phyloP scores from a whole-genome alignment of 2,888 invertebrate genomes.

The Charanyca ferruginea region DNA sequence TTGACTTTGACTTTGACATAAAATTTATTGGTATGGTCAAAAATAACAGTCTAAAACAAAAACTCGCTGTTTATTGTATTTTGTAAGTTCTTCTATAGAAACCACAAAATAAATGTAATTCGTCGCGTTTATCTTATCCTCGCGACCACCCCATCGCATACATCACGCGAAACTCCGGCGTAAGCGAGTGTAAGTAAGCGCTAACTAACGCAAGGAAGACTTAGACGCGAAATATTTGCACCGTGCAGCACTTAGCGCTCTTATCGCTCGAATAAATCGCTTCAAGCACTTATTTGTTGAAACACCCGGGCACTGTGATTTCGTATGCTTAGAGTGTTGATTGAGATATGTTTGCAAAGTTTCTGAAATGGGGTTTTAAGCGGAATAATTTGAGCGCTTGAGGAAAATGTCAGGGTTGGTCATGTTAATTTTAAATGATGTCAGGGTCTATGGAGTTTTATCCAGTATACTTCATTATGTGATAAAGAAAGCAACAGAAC shows the following conservation, averaged over 20 bases:
- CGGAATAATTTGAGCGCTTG: constrained; percentile 21
- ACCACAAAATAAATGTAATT: constrained; percentile 1
- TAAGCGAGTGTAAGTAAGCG: constrained; percentile 77
- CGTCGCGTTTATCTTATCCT: constrained; percentile 37
- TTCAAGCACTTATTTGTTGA: constrained; percentile 76
- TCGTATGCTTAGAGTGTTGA: constrained; percentile 69
- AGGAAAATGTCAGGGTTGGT: constrained; percentile 6
- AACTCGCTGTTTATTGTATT: too few relatives aligned
- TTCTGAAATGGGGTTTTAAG: constrained; percentile 44
- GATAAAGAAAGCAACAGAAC: background rate
- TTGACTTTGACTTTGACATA: too few relatives aligned
- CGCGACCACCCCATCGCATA: constrained; percentile 46
- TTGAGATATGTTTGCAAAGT: constrained; percentile 63
- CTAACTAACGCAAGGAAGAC: constrained; percentile 86
- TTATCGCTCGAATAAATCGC: constrained; percentile 77
- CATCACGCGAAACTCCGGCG: constrained; percentile 67
- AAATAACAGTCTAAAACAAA: too few relatives aligned
- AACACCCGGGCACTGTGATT: constrained; percentile 66
- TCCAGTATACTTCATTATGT: background rate
- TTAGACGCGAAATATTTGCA: constrained; percentile 83
- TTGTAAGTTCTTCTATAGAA: background rate
- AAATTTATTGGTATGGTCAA: too few relatives aligned
- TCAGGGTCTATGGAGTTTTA: background rate
- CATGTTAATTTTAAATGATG: background rate
- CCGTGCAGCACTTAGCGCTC: constrained; percentile 82